Percentiles rank a stretch among this genome's conserved stretches.
phyloP scores from a whole-genome alignment of 30 jellyfish, hydroid and myxozoan genomes.

The Nemopilema nomurai region DNA sequence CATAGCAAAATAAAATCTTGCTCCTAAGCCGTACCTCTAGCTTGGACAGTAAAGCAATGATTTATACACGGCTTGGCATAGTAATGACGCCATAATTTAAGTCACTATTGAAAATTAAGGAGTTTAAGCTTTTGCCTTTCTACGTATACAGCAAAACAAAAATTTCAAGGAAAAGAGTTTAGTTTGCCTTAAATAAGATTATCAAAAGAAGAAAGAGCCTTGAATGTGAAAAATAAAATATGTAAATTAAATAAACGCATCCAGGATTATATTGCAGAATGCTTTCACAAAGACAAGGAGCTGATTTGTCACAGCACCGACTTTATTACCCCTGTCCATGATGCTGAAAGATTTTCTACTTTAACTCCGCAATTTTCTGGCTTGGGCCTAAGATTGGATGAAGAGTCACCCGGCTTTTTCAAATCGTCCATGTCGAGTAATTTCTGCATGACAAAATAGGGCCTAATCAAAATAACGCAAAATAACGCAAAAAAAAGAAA shows the following conservation, averaged over 20 bases:
- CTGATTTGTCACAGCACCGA: conserved; percentile 4
- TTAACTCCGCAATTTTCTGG: conserved; percentile 82
- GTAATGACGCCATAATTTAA: not conserved
- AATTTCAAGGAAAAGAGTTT: too few relatives aligned
- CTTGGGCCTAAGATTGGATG: conserved; percentile 72
- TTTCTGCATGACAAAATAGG: conserved; percentile 43
- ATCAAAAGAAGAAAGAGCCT: not conserved
- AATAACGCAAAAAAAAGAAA: not conserved
- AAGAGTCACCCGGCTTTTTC: conserved; percentile 28
- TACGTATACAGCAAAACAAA: too few relatives aligned
- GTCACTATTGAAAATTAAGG: too few relatives aligned
- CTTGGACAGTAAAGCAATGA: conserved; percentile 7
- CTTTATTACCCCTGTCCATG: conserved; percentile 81
- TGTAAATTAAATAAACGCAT: not conserved
- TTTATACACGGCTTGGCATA: not conserved
- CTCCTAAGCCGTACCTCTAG: too few relatives aligned
- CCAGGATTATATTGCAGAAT: not conserved
- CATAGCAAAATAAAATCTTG: not conserved
- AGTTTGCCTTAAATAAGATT: too few relatives aligned
- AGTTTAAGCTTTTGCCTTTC: too few relatives aligned
- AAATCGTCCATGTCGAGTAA: conserved; percentile 68
- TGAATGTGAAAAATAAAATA: not conserved
- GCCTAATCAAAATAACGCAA: not conserved
- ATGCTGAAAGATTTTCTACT: conserved; percentile 71
- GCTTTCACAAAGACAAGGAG: not conserved